Conservation (phyloP, 2,888 invertebrate species). For the Lasioglossum oenotherae region DNA sequence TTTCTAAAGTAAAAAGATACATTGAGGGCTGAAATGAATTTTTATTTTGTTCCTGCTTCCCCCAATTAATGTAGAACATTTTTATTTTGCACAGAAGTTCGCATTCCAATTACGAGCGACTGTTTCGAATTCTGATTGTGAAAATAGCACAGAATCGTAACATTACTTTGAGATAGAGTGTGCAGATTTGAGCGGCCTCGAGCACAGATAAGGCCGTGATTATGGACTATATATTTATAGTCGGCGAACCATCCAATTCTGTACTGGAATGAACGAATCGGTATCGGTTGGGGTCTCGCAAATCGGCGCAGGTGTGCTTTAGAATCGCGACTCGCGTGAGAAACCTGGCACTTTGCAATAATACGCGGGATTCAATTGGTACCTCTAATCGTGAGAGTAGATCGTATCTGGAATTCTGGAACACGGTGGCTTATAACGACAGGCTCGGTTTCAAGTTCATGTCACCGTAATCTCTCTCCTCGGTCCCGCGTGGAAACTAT, state of each 20-base stretch:
- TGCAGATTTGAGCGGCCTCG: neutral
- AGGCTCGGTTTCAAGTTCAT: conserved; percentile 7
- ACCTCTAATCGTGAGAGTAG: neutral
- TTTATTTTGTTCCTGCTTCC: too few relatives aligned
- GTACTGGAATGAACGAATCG: neutral
- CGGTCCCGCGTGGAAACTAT: neutral
- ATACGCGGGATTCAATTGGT: conserved; percentile 9
- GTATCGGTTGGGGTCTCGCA: neutral
- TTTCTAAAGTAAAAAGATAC: too few relatives aligned
- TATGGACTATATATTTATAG: neutral
- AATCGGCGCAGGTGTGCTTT: conserved; percentile 14
- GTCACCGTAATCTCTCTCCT: neutral
- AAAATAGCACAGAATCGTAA: neutral
- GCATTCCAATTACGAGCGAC: too few relatives aligned
- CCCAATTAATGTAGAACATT: too few relatives aligned
- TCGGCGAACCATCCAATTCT: neutral
- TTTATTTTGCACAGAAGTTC: too few relatives aligned
- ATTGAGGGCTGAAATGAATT: too few relatives aligned
- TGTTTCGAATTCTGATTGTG: neutral
- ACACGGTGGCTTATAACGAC: conserved; percentile 12
- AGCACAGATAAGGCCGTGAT: neutral
- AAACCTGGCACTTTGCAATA: conserved; percentile 10
- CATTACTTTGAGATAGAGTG: neutral
- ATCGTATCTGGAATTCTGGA: conserved; percentile 8
- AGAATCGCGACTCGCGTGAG: neutral